Base-by-base conservation (phyloP, 2,113 vertebrate genomes). In the Plectropomus leopardus region DNA sequence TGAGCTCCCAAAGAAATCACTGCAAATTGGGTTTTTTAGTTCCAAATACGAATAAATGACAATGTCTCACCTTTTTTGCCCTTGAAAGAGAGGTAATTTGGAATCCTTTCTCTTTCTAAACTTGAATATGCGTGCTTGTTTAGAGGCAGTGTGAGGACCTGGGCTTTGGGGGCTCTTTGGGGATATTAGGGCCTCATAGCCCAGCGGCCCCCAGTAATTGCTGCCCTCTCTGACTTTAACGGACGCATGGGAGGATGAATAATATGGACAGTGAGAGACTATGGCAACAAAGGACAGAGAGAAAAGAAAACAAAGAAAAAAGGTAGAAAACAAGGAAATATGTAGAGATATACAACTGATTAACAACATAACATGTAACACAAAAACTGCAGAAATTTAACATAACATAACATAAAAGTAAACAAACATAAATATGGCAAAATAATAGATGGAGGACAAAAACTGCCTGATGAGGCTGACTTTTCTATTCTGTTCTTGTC, bases 31-130 rank as follows among this genome's bases (percentile, higher is more conserved):
- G 57, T 55, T 17, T 50, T 36, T 69, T 47, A 70, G 36, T 42
- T 64, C 44, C 69, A 81, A 65, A 66, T 55, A 74, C 16, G 89
- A 87, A 87, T 59, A 90, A 70, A 84, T 67, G 21, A 80, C 54
- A 73, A 55, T 40, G 24, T 90, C 94, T 99, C 98, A 99, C 98
- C 98, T 99, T 95, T 95, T 95, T 0, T 92, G 94, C 75, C 96
- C 96, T 94, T 95, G 95, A 93, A 93, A 94, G 92, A 95, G 91
- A 69, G 96, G 96, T 26, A 92, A 88, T 97, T 97, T 98, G 92
- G 95, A 93, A 93, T 97, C 96, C 96, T 96, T 98, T 95, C 94
- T 96, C 95, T 97, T 97, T 98, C 97, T 98, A 94, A 97, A 97
- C 95, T 97, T 97, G 96, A 96, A 97, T 96, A 96, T 98, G 95